Conservation (phyloP, 2,113 vertebrate species). For the Diglossa brunneiventris region DNA sequence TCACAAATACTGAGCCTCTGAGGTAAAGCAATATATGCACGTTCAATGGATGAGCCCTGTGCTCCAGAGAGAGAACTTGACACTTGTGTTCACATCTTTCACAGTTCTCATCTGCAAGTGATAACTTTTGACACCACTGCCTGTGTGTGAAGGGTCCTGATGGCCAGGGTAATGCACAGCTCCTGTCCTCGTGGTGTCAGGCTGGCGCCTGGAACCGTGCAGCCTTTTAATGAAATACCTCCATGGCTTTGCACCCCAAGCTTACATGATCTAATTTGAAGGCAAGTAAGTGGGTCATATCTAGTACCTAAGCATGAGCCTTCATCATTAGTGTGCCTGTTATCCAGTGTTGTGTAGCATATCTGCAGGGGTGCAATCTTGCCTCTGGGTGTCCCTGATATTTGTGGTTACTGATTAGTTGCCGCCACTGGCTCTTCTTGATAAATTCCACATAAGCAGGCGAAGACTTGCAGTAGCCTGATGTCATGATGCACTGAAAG, state of each 20-base stretch:
- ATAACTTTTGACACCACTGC: conserved; percentile 58
- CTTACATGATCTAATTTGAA: conserved; percentile 29
- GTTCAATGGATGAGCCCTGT: neutral
- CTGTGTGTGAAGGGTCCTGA: conserved; percentile 12
- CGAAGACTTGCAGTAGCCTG: neutral
- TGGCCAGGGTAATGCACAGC: neutral
- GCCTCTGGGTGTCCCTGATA: conserved; percentile 38
- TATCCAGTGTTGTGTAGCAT: conserved; percentile 49
- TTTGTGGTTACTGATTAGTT: conserved; percentile 57
- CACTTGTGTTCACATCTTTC: conserved; percentile 58
- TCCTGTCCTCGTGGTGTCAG: neutral
- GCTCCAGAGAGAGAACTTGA: conserved; percentile 12
- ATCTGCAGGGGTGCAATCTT: conserved; percentile 63
- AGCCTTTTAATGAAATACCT: conserved; percentile 43
- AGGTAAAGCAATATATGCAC: neutral
- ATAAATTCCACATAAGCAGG: conserved; percentile 16
- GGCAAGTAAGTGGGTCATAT: conserved; percentile 41
- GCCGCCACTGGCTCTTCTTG: conserved; percentile 11
- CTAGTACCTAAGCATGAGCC: conserved; percentile 33
- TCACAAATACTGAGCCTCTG: neutral
- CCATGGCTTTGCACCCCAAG: neutral
- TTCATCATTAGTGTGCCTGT: conserved; percentile 48
- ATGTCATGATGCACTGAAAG: neutral
- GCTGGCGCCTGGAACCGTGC: neutral
- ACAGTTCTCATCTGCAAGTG: conserved; percentile 54